phyloP scores from a whole-genome alignment of 2,797 vertebrate species.

The Acanthurus tractus region DNA sequence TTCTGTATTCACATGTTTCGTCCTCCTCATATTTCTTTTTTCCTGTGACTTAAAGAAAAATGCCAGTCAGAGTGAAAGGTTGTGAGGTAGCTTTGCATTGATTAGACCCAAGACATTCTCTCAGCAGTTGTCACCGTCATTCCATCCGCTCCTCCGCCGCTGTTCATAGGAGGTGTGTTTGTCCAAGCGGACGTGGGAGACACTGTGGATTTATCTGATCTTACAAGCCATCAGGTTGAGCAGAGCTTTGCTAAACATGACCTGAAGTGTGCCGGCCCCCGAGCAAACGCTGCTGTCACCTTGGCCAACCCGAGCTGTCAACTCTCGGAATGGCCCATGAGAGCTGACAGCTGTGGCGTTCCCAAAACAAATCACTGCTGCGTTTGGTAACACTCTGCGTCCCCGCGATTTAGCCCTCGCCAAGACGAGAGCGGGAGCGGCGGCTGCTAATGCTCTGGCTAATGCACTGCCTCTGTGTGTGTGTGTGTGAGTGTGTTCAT shows the following conservation, averaged over 20 bases:
- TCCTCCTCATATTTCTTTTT: slow-evolving; percentile 35
- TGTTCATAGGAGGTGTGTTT: slow-evolving; percentile 80
- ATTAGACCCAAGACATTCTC: slow-evolving; percentile 35
- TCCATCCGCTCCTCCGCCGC: slow-evolving; percentile 56
- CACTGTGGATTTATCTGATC: slow-evolving; percentile 87
- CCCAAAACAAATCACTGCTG: slow-evolving; percentile 86
- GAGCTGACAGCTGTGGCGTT: slow-evolving; percentile 85
- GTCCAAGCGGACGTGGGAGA: slow-evolving; percentile 81
- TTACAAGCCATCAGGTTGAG: slow-evolving; percentile 89
- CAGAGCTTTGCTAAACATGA: slow-evolving; percentile 88
- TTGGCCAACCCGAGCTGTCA: slow-evolving; percentile 82
- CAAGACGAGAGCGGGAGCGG: slow-evolving; percentile 72
- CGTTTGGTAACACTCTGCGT: slow-evolving; percentile 83
- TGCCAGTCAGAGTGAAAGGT: slow-evolving; percentile 50
- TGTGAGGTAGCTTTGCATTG: slow-evolving; percentile 38
- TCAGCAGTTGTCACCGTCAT: slow-evolving; percentile 61
- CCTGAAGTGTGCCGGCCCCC: slow-evolving; percentile 88
- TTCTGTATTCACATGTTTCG: slow-evolving; percentile 63
- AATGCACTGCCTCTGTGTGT: slow-evolving; percentile 67
- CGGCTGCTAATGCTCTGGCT: slow-evolving; percentile 75
- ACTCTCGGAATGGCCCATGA: slow-evolving; percentile 72
- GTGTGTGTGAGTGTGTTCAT: slow-evolving; percentile 24
- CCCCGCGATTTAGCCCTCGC: slow-evolving; percentile 80
- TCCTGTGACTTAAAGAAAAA: slow-evolving; percentile 39
- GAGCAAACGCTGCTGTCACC: slow-evolving; percentile 88